Evolutionary conservation across 2,113 vertebrate genomes (phyloP).

Genomic region (Myotis lucifugus): DNA sequence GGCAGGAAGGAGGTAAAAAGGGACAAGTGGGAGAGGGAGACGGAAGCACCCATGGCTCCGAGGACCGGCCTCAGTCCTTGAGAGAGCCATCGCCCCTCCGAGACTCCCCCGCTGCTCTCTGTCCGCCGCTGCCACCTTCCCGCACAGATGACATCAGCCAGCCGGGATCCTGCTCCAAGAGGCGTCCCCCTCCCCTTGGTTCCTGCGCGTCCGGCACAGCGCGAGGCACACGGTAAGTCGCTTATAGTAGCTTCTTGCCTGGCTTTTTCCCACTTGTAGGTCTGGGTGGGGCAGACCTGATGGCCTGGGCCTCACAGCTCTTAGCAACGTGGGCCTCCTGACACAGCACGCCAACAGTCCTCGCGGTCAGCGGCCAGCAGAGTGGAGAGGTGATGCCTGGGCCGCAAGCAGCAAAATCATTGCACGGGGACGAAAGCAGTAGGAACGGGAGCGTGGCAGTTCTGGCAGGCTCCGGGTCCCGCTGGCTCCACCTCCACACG

Average conservation of each 20-base stretch:
- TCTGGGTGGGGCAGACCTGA: neutral
- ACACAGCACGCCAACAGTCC: neutral
- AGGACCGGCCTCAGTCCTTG: neutral
- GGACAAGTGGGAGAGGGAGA: slow-evolving; percentile 1
- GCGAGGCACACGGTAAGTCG: too few species aligned
- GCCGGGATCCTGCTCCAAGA: neutral
- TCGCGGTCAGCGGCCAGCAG: neutral
- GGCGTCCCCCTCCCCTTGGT: neutral
- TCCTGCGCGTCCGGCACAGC: neutral
- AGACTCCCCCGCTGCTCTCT: neutral
- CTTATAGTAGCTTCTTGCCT: too few species aligned
- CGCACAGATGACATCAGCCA: neutral
- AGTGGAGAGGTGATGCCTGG: neutral
- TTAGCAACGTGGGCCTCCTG: neutral
- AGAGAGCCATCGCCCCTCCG: neutral
- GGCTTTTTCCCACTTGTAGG: neutral
- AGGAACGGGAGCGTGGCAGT: rapidly evolving
- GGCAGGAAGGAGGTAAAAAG: slow-evolving; percentile 49
- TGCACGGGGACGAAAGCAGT: neutral
- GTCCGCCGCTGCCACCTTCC: neutral
- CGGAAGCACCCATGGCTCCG: neutral
- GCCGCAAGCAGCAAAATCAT: too few species aligned
- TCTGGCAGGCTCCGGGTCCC: rapidly evolving
- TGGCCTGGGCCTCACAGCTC: neutral
- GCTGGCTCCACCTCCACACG: rapidly evolving